Conservation (phyloP, 2,797 vertebrate species). For the Paratrypauchen microcephalus region DNA sequence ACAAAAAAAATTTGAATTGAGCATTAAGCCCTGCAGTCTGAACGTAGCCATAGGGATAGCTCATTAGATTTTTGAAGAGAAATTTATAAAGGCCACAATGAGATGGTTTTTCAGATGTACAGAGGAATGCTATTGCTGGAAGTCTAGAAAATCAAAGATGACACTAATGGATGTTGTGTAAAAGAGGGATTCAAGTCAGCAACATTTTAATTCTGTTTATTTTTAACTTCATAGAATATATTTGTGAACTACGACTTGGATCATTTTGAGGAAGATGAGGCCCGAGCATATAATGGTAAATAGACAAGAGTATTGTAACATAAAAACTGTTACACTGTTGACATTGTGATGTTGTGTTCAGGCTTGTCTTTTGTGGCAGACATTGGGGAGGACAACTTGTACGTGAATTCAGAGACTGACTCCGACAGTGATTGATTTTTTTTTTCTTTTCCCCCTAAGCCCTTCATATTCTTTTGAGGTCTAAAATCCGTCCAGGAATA, state of each 20-base stretch:
- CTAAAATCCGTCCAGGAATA: neutral
- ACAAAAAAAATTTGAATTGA: no score
- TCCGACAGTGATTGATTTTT: slow-evolving; percentile 66
- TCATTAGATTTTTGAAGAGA: neutral
- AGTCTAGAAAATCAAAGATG: neutral
- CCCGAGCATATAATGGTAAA: slow-evolving; percentile 23
- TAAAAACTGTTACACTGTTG: neutral
- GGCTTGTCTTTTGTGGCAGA: slow-evolving; percentile 54
- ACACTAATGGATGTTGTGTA: neutral
- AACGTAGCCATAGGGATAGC: no score
- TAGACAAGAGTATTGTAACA: neutral
- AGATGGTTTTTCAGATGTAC: neutral
- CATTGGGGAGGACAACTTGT: slow-evolving; percentile 51
- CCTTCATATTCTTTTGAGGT: neutral
- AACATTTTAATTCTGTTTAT: neutral
- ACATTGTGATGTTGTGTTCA: slow-evolving; percentile 22
- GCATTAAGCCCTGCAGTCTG: no score
- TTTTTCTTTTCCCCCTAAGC: no score
- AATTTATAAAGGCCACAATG: neutral
- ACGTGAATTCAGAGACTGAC: slow-evolving; percentile 40
- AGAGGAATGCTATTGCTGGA: neutral
- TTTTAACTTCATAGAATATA: slow-evolving; percentile 55
- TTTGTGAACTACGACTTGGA: slow-evolving; percentile 75
- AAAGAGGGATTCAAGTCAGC: neutral
- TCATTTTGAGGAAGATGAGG: slow-evolving; percentile 61